Evolutionary conservation across 1,140 invertebrate species (phyloP).

Genomic region (Rhopalosiphum maidis): DNA sequence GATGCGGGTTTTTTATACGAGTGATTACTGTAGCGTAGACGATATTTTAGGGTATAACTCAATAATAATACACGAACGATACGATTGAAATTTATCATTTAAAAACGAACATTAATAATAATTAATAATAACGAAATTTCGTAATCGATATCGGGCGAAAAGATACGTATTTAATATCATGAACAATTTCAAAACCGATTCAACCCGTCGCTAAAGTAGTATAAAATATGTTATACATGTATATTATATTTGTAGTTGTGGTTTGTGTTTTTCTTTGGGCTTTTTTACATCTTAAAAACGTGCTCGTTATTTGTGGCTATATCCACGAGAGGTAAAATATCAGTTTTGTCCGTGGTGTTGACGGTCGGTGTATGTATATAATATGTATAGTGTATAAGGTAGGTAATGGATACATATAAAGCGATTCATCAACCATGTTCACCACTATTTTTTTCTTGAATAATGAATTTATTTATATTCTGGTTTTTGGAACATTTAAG

Average conservation of each 20-base stretch:
- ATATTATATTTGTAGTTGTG: too few relatives aligned
- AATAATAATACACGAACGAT: background rate
- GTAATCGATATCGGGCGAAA: background rate
- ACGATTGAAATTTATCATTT: background rate
- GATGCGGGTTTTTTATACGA: background rate
- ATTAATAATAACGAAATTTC: background rate
- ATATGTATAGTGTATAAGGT: background rate
- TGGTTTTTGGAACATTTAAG: background rate
- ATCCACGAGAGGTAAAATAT: background rate
- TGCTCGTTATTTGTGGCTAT: background rate
- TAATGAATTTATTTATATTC: background rate
- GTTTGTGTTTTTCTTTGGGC: background rate
- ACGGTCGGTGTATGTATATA: background rate
- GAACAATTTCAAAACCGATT: background rate
- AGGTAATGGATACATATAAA: background rate
- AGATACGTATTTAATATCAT: background rate
- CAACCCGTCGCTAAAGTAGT: background rate
- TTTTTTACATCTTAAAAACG: background rate
- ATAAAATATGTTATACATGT: background rate
- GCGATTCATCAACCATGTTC: background rate
- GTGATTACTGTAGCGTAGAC: background rate
- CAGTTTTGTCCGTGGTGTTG: background rate
- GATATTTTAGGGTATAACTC: background rate
- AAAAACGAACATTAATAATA: background rate
- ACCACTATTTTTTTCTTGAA: background rate